Evolutionary conservation across 2,113 vertebrate genomes (phyloP), one percentile per base, ranked within the genome.

Genomic region (Rattus rattus): DNA sequence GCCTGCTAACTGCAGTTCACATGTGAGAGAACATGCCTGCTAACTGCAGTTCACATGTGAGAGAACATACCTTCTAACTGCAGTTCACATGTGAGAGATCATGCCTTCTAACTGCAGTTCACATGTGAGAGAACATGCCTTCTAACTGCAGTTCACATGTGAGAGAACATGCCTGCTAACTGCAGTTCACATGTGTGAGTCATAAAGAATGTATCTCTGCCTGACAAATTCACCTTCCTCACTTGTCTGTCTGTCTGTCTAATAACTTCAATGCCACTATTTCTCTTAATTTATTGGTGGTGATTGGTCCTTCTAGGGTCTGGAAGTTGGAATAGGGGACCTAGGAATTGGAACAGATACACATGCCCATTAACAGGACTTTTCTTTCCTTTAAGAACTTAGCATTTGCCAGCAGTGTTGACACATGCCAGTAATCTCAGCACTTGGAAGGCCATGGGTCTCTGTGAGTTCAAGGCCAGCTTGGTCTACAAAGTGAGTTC

Each of bases 301-400:
- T 91, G 49, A 79, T 77, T 86, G 52, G 56, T 86, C 11, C 5
- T 93, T 16, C 24, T 70, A 88, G 72, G 93, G 47, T 43, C 22
- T 67, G 19, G 91, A 88, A 73, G 47, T 69, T 91, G 54, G 69
- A 95, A 67, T 7, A 90, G 61, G 33, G 43, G 77, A 63, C 49
- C 59, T 88, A 91, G 63, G 10, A 96, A 86, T 52, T 81, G 80
- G 87, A 95, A 91, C n/a, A 89, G 39, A 73, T 19, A 39, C 80
- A 52, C 13, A 14, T 56, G 49, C 24, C 56, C 79, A 56, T 61
- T 73, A 88, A 84, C 54, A 86, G 61, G 54, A 36, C 22, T 90
- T 84, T 85, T 92, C 86, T 83, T 80, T 85, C 17, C 22, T 79
- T 76, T 93, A 22, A 95, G 28, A 43, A 49, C 39, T 91, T 59